Base-by-base conservation (phyloP, 2,113 vertebrate genomes). In the Hydrochoerus hydrochaeris region DNA sequence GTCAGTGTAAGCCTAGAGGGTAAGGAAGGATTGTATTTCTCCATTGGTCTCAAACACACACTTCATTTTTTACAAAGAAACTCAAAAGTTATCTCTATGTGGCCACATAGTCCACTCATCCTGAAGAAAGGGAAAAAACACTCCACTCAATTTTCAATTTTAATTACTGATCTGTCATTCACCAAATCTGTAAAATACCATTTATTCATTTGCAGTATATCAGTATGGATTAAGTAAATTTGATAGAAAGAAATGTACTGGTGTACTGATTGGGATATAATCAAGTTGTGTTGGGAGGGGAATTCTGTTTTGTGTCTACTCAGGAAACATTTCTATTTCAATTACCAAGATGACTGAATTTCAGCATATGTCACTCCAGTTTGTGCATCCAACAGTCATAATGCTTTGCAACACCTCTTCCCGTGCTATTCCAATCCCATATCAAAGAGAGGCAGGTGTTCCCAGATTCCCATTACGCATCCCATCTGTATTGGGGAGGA, bases 371-470 rank as follows among this genome's bases (percentile, higher is more conserved):
- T 71, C 92, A 63, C 22, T 58, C 49, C 60, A 92, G 38, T 95
- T 62, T 93, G 75, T 65, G 32, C 60, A 84, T 58, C 92, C 28
- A 88, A 5, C 71, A 54, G 67, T 30, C 77, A 69, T 17, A 54
- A 14, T 32, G 14, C 41, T 92, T 88, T 57, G 19, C 19, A 63
- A 32, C 32, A 73, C 8, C 30, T 20, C n/a, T 89, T 81, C 32
- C 3, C 19, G 46, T 62, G 7, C 19, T 73, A 35, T 90, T 69
- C 69, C 35, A 77, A 32, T 19, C 3, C 17, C 49, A 38, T 81
- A 90, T 58, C 57, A 96, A 57, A 85, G 58, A 85, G 28, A 88
- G 14, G 12, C 63, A 97, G 94, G 92, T 88, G 58, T 88, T 94
- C 85, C 67, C 65, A 90, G 69, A 78, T 49, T 83, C 71, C 81